phyloP scores from a whole-genome alignment of 2,797 vertebrate genomes.

The Sebastes melanostomus region DNA sequence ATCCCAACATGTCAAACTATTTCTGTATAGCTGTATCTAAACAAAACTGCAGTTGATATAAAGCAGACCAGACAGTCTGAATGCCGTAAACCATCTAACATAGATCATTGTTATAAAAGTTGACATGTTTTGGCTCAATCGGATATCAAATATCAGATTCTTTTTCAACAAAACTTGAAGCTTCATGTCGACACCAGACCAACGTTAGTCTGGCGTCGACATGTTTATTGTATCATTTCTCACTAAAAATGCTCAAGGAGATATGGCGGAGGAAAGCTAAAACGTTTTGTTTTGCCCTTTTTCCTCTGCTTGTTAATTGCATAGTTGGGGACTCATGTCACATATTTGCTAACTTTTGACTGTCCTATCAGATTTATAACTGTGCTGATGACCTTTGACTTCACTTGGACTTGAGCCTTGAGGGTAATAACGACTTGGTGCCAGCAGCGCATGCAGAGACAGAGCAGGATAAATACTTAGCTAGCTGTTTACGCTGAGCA shows the following conservation, averaged over 20 bases:
- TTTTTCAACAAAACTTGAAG: background rate
- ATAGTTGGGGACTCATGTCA: background rate
- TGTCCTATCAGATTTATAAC: background rate
- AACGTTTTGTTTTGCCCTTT: background rate
- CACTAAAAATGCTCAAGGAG: background rate
- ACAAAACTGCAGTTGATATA: background rate
- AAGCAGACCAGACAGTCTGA: background rate
- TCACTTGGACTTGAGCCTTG: background rate
- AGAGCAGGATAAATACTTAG: background rate
- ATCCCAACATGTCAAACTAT: background rate
- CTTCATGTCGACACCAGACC: background rate
- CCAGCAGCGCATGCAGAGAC: constrained; percentile 27
- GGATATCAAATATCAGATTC: background rate
- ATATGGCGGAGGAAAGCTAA: background rate
- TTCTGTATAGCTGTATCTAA: background rate
- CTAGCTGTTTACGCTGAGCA: background rate
- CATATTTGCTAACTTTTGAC: background rate
- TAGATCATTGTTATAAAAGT: background rate
- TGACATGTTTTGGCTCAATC: constrained; percentile 4
- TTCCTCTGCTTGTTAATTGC: background rate
- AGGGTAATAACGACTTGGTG: background rate
- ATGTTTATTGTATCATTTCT: background rate
- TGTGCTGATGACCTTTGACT: constrained; percentile 12
- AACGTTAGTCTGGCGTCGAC: background rate
- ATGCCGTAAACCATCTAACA: background rate